phyloP scores from a whole-genome alignment of 2,888 invertebrate genomes.

The Lysandra bellargus region DNA sequence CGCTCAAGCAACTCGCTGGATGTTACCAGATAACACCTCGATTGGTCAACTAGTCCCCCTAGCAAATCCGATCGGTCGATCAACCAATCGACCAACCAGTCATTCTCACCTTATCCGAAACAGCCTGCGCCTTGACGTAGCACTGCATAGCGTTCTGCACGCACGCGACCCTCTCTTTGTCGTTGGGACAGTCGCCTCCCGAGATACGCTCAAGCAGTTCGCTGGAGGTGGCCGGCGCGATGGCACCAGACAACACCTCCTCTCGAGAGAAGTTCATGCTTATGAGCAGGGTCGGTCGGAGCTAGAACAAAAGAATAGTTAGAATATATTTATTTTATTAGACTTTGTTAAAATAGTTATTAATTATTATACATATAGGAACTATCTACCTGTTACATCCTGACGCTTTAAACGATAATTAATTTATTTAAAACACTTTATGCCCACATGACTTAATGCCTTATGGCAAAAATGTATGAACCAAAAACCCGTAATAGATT shows the following conservation, averaged over 20 bases:
- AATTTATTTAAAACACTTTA: too few species aligned
- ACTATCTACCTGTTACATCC: too few species aligned
- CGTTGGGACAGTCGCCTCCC: conserved; percentile 37
- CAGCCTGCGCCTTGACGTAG: conserved; percentile 73
- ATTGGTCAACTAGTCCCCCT: too few species aligned
- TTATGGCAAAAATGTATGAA: too few species aligned
- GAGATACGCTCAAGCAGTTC: conserved; percentile 45
- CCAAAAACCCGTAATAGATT: too few species aligned
- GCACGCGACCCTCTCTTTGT: conserved; percentile 55
- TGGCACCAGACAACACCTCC: conserved; percentile 66
- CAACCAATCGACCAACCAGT: too few species aligned
- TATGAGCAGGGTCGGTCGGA: conserved; percentile 78
- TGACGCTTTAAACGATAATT: too few species aligned
- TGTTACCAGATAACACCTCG: conserved; percentile 35
- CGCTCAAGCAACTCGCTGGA: conserved; percentile 41
- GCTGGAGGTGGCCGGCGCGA: conserved; percentile 51
- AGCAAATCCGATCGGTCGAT: background rate
- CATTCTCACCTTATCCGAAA: conserved; percentile 80
- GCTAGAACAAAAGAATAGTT: conserved; percentile 50
- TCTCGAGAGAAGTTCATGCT: conserved; percentile 63
- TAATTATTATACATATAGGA: too few species aligned
- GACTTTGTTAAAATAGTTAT: too few species aligned
- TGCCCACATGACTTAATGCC: too few species aligned
- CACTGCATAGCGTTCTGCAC: conserved; percentile 76
- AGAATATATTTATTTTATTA: background rate